Evolutionary conservation across 2,888 invertebrate genomes (phyloP), one percentile per base, ranked within the genome.

Genomic region (Icerya purchasi): DNA sequence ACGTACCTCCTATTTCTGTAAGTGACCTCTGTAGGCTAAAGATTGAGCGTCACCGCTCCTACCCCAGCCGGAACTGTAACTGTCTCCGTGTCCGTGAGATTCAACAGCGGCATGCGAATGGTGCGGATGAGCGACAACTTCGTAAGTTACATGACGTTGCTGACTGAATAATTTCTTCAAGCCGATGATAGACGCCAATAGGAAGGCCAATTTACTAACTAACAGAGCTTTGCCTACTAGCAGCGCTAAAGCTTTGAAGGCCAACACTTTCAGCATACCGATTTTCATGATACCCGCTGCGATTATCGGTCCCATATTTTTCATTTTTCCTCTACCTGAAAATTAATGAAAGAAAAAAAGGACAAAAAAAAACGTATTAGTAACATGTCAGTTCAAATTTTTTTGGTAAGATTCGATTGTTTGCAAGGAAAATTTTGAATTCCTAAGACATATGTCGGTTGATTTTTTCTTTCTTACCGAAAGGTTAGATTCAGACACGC

Each of bases 201-300:
- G 77, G 10, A 89, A 75, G 2, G 88, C 88, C 58, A 88, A 81
- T 77, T 89, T 89, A 66, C 86, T 85, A 63, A 88, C 81, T 52
- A 89, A 77, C 2, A 89, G 76, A 23, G 88, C 88, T 74, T 89
- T 88, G 68, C 87, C 87, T 36, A 88, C 87, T 65, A 88, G 77
- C 3, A 88, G 75, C 19, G 84, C 83, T 2, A 89, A 73, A 20
- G 82, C 86, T 68, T 88, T 88, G 72, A 88, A 83, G 25, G 86
- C 81, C 57, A 89, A 69, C 54, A 85, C 85, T 58, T 84, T 87
- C 23, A 88, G 77, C 56, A 88, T 76, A 68, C 86, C 88, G 61
- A 86, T 78, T 71, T 89, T 89, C 73, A 87, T 77, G 3, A 83
- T 83, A 52, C 82, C 83, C 18, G 85, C 80, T 1, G 84, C 85